Conservation (phyloP, 2,113 vertebrate genomes). For the Scomber japonicus region DNA sequence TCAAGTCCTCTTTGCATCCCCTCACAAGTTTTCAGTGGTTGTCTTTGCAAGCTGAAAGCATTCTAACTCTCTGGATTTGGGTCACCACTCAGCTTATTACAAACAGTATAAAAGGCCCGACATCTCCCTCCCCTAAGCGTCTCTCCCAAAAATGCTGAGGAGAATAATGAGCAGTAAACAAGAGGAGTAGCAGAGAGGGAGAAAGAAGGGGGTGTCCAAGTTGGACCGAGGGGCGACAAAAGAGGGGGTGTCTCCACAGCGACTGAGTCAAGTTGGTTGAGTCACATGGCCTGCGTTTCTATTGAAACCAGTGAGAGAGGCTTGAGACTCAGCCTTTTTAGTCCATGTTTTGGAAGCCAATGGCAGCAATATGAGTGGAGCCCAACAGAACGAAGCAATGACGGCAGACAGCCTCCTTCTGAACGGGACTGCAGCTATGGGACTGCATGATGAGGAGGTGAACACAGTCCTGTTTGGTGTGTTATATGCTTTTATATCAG, state of each 20-base stretch:
- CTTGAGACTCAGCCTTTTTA: slow-evolving; percentile 33
- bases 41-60: slow-evolving; percentile 9
- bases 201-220: slow-evolving; percentile 34
- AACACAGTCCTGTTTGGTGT: slow-evolving; percentile 57
- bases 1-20: background rate
- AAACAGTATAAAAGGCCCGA: slow-evolving; percentile 50
- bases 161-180: slow-evolving; percentile 81
- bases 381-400: slow-evolving; percentile 31
- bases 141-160: slow-evolving; percentile 45
- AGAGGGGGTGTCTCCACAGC: slow-evolving; percentile 72
- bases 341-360: slow-evolving; percentile 53
- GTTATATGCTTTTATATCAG: slow-evolving; percentile 10
- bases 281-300: slow-evolving; percentile 75
- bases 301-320: slow-evolving; percentile 54
- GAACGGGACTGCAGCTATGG: slow-evolving; percentile 65
- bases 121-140: slow-evolving; percentile 47
- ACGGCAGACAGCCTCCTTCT: slow-evolving; percentile 20
- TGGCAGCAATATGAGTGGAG: slow-evolving; percentile 75
- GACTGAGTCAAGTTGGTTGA: slow-evolving; percentile 61
- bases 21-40: background rate
- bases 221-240: slow-evolving; percentile 57
- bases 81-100: slow-evolving; percentile 50
- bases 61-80: slow-evolving; percentile 7
- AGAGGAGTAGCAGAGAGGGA: slow-evolving; percentile 36
- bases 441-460: slow-evolving; percentile 39